phyloP scores from a whole-genome alignment of 2,797 vertebrate genomes.

The Picus viridis region DNA sequence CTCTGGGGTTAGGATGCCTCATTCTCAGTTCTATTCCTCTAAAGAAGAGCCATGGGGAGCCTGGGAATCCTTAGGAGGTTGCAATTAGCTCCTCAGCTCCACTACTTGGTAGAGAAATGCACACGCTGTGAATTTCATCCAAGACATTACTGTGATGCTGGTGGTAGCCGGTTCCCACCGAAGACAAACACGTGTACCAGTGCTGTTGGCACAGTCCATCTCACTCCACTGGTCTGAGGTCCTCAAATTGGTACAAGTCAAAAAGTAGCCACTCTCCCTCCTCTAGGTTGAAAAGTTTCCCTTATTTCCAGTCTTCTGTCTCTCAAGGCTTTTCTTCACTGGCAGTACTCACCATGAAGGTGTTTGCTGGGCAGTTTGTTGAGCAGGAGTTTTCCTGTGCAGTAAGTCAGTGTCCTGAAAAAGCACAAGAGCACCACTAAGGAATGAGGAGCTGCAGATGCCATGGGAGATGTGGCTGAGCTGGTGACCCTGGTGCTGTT shows the following conservation, averaged over 20 bases:
- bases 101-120: neutral
- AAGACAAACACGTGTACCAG: neutral
- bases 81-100: neutral
- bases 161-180: neutral
- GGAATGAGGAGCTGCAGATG: neutral
- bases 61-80: neutral
- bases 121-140: neutral
- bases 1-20: neutral
- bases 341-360: neutral
- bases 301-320: neutral
- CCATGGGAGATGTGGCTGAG: neutral
- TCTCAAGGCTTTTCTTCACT: neutral
- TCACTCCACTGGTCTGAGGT: neutral
- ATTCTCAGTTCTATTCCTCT: no score
- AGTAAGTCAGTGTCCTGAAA: neutral
- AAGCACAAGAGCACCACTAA: neutral
- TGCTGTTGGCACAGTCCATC: neutral
- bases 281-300: neutral
- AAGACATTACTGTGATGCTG: neutral
- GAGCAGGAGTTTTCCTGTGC: neutral
- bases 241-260: neutral
- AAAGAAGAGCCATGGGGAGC: no score
- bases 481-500: neutral
- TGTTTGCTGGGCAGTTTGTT: neutral
- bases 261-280: neutral